Percentiles rank a stretch among this genome's conserved stretches.
phyloP scores from a whole-genome alignment of 2,888 invertebrate species.

The Lepidonotus clava region DNA sequence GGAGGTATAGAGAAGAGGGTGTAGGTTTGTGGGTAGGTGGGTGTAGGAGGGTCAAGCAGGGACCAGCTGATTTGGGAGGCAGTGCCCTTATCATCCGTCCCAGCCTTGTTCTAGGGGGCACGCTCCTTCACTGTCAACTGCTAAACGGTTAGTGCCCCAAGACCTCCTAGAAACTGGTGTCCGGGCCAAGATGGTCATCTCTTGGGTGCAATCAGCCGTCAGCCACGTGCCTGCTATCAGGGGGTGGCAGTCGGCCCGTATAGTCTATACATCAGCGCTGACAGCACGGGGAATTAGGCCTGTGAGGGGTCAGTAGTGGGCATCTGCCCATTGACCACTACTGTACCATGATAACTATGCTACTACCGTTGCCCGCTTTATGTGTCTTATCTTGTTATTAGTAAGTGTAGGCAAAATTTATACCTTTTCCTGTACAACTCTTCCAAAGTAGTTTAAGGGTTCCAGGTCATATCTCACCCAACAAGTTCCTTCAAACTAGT shows the following conservation, averaged over 20 bases:
- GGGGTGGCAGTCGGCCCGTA: not conserved
- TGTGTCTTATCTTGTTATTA: too few relatives aligned
- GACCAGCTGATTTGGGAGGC: slow-evolving; percentile 16
- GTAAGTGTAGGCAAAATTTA: too few relatives aligned
- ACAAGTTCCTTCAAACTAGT: too few relatives aligned
- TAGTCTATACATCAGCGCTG: not conserved
- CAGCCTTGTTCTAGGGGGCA: not conserved
- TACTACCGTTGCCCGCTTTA: too few relatives aligned
- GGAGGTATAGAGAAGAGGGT: not conserved
- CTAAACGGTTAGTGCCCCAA: slow-evolving; percentile 38
- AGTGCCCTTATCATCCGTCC: not conserved
- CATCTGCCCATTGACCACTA: too few relatives aligned
- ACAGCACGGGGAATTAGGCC: too few relatives aligned
- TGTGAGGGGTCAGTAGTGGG: too few relatives aligned
- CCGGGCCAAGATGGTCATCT: slow-evolving; percentile 21
- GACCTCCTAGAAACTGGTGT: not conserved
- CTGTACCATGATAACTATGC: too few relatives aligned
- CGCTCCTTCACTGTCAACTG: not conserved
- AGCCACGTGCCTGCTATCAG: slow-evolving; percentile 37
- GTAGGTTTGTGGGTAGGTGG: not conserved
- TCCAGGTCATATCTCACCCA: too few relatives aligned
- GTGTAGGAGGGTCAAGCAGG: not conserved
- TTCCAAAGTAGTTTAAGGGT: too few relatives aligned
- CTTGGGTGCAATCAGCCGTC: not conserved
- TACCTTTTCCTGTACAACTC: too few relatives aligned